Evolutionary conservation across 2,888 invertebrate species (phyloP).

Genomic region (Zygothrica quintamaculata): DNA sequence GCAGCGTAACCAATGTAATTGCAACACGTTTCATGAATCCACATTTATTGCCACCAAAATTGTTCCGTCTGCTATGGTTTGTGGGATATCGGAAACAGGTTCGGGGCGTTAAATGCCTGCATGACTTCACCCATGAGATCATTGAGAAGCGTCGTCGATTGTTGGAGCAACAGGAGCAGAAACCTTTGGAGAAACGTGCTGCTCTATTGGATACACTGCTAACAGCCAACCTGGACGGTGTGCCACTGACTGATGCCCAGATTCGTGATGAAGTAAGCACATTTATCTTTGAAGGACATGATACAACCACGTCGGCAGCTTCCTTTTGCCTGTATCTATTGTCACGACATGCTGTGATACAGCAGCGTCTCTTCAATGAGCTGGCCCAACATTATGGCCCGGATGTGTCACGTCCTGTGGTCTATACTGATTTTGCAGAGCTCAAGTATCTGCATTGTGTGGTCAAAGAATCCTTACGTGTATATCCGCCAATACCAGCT

Average conservation of each 20-base stretch:
- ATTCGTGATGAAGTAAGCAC: slow-evolving; percentile 90
- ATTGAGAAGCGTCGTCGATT: slow-evolving; percentile 84
- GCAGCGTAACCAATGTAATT: slow-evolving; percentile 74
- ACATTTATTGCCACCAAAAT: slow-evolving; percentile 53
- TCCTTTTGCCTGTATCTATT: slow-evolving; percentile 81
- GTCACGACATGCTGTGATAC: slow-evolving; percentile 76
- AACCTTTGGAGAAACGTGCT: slow-evolving; percentile 65
- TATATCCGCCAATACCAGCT: slow-evolving; percentile 88
- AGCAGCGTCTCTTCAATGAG: slow-evolving; percentile 79
- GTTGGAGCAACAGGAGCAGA: slow-evolving; percentile 24
- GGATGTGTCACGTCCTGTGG: slow-evolving; percentile 57
- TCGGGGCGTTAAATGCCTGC: slow-evolving; percentile 84
- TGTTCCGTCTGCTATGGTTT: neutral
- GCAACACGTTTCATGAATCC: slow-evolving; percentile 75
- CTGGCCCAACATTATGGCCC: slow-evolving; percentile 69
- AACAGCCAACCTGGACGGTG: slow-evolving; percentile 86
- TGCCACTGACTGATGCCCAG: slow-evolving; percentile 86
- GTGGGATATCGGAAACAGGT: slow-evolving; percentile 81
- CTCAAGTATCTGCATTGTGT: slow-evolving; percentile 86
- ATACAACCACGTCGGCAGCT: slow-evolving; percentile 83
- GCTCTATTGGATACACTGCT: slow-evolving; percentile 89
- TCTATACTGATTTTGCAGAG: slow-evolving; percentile 67
- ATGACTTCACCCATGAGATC: slow-evolving; percentile 85
- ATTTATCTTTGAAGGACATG: slow-evolving; percentile 88
- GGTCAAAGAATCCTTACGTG: slow-evolving; percentile 88